Base-by-base conservation (phyloP, 2,113 vertebrate genomes). In the Elaphurus davidianus region DNA sequence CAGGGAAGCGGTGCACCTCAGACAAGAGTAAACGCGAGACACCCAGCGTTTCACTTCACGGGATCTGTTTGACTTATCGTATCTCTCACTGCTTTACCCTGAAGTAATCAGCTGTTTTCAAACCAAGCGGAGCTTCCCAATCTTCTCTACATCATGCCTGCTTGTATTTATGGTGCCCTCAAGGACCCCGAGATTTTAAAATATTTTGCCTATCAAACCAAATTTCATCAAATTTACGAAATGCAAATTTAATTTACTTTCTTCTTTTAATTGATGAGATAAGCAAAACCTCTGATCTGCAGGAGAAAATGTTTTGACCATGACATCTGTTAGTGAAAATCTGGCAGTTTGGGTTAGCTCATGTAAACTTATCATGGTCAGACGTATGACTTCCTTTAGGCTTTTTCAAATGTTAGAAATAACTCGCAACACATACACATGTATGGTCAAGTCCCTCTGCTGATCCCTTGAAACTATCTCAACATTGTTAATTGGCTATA, bases 101-200 rank as follows among this genome's bases (percentile, higher is more conserved):
- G 45, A 36, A 67, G 21, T 13, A 1, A 11, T 1, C 33, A 3
- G 0, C 7, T 19, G 13, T 3, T 50, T 60, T 7, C 1, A 7
- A 21, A 23, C 3, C 33, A 27, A 21, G 7, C 4, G 55, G 57
- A 88, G 62, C 30, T 43, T 21, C 25, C 62, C 52, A 2, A 47
- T 8, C n/a, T 71, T 54, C 33, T 3, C 27, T 5, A 10, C 15
- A 1, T 12, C 33, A 23, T 6, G 33, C 4, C 0, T 17, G 1
- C 50, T 10, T 30, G 12, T 1, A 9, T 3, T 3, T 12, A 1
- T 5, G 4, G n/a, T 0, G 0, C 19, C 15, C 33, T 59, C 15
- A 7, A 0, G 30, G 2, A 45, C 45, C 7, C 21, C 14, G 2
- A 11, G 21, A 50, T 14, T 76, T 64, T 23, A 54, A 33, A 50